Evolutionary conservation across 2,797 vertebrate genomes (phyloP), one percentile per base, ranked within the genome.

Genomic region (Anguilla pacifica): DNA sequence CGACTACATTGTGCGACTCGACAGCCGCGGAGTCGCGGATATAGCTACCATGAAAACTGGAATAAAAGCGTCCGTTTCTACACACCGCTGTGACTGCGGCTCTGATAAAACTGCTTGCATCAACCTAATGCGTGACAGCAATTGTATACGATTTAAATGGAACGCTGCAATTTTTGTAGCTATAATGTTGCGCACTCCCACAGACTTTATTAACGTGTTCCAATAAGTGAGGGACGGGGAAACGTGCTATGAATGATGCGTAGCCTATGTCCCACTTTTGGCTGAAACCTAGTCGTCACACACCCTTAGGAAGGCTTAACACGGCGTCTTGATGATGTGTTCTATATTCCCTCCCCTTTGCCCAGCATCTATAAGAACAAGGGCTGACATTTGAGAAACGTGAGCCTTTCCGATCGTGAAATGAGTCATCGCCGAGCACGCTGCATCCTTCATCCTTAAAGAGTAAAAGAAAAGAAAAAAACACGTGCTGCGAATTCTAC

Each of bases 381-480:
- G n/a, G 22, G 86, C 59, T 87, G 86, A 53, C 81, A 84, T 61
- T 87, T 85, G 28, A 22, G 49, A 77, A 84, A 87, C n/a, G 51
- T 28, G n/a, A 51, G 49, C 64, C 49, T 67, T 43, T 84, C 81
- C 28, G 57, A 15, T 77, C 64, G 39, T 77, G 72, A n/a, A 28
- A 49, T 77, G 83, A 88, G 39, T 85, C 70, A 85, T 49, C 31
- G 17, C 0, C 2, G 83, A 59, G 87, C 67, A n/a, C 64, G 39
- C 43, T 55, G 72, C 82, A 46, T 49, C 81, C 10, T 49, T 28
- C 81, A 83, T 51, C 3, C 70, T 46, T 22, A 43, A 31, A 85
- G 17, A 5, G 25, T 85, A n/a, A n/a, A 25, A 19, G 31, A 49
- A 6, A 17, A 49, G n/a, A 77, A 77, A 17, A 17, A 43, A 49